phyloP scores from a whole-genome alignment of 2,797 vertebrate species.

The Acipenser oxyrinchus region DNA sequence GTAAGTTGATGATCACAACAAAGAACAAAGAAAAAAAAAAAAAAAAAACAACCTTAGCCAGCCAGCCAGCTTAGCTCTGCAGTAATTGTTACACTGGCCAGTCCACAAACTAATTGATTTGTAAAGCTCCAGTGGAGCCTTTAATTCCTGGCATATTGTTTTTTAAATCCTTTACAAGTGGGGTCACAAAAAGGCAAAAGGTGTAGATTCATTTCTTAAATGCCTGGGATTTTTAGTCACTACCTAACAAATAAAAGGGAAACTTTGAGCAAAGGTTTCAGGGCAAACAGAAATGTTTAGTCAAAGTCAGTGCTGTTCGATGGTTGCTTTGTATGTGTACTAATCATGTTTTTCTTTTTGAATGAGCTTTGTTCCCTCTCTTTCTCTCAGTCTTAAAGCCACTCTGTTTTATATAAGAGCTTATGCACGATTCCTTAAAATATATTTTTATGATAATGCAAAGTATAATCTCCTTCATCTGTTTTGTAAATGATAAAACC shows the following conservation, averaged over 20 bases:
- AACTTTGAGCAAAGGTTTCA: background rate
- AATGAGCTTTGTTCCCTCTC: slow-evolving; percentile 31
- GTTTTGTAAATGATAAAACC: no score
- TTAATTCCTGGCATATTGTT: slow-evolving; percentile 22
- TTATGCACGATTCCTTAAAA: background rate
- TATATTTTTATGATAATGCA: background rate
- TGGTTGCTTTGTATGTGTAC: slow-evolving; percentile 8
- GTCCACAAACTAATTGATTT: slow-evolving; percentile 27
- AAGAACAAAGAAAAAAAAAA: slow-evolving; percentile 10
- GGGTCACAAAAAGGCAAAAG: slow-evolving; percentile 1
- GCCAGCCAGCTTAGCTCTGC: slow-evolving; percentile 9
- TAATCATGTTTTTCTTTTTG: slow-evolving; percentile 24
- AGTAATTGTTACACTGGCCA: slow-evolving; percentile 23
- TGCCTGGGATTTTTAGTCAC: background rate
- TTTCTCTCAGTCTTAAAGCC: slow-evolving; percentile 60
- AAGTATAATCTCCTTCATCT: no score
- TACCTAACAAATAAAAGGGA: background rate
- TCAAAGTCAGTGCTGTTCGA: background rate
- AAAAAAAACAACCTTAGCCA: background rate
- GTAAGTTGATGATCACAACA: background rate
- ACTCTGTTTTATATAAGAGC: slow-evolving; percentile 37
- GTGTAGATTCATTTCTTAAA: background rate
- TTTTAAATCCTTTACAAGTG: slow-evolving; percentile 21
- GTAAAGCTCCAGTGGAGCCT: slow-evolving; percentile 24
- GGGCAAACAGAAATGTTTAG: slow-evolving; percentile 7